These are phyloP conservation scores for Acheta domesticus DNA, from an alignment of 2,888 invertebrate genomes.

Conservation along the genomic window DNA sequence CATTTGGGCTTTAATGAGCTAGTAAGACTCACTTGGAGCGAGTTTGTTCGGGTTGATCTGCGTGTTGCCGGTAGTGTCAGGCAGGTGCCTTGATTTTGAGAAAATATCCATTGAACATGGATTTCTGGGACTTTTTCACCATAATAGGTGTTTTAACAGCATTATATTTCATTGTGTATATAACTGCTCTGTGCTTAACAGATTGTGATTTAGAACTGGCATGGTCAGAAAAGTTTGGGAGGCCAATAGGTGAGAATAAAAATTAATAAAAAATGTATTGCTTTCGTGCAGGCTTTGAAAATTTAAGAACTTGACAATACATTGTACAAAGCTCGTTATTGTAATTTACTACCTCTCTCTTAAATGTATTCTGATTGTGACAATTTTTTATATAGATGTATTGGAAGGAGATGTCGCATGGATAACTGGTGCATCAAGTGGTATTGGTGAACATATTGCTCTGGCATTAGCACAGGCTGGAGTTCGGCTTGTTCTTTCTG, in stretches of 20 bases:
- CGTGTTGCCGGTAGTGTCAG: too few relatives aligned
- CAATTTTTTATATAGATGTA: conserved; percentile 45
- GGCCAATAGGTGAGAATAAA: conserved; percentile 54
- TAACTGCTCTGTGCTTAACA: conserved; percentile 52
- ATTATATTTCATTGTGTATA: conserved; percentile 53
- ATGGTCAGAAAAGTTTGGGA: conserved; percentile 60
- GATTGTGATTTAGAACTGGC: conserved; percentile 61
- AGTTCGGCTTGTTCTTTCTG: conserved; percentile 64
- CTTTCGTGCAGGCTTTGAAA: neutral
- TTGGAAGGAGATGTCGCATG: conserved; percentile 71
- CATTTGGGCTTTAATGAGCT: too few relatives aligned
- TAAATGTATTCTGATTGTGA: neutral
- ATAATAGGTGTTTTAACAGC: conserved; percentile 30
- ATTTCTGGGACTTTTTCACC: conserved; percentile 26
- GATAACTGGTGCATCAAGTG: conserved; percentile 81
- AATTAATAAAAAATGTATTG: neutral
- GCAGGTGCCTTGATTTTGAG: too few relatives aligned
- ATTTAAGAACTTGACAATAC: neutral
- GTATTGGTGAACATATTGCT: conserved; percentile 73
- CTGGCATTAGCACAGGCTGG: conserved; percentile 63
- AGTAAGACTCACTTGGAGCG: too few relatives aligned
- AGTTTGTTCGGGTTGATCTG: too few relatives aligned
- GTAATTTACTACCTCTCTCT: neutral
- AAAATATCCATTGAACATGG: too few relatives aligned
- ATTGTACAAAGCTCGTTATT: neutral